Percentiles rank a stretch among this genome's conserved stretches.
Evolutionary conservation across 1,140 invertebrate species (phyloP).

Genomic region (Anoplolepis gracilipes): DNA sequence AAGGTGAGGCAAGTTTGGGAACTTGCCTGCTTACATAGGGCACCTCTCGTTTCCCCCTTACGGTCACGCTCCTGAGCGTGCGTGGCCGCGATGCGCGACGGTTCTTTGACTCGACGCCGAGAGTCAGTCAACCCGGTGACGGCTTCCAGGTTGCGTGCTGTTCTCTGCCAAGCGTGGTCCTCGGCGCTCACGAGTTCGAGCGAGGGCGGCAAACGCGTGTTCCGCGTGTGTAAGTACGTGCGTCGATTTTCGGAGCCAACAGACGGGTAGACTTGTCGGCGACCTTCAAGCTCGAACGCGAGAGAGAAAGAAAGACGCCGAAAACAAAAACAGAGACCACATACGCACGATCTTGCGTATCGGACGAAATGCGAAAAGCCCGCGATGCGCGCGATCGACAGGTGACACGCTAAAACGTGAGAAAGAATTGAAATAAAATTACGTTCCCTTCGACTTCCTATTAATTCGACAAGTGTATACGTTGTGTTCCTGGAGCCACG

Average conservation of each 20-base stretch:
- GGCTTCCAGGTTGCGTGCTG: conserved; percentile 66
- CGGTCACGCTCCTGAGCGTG: conserved; percentile 76
- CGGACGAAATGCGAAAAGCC: conserved; percentile 30
- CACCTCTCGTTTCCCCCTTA: background rate
- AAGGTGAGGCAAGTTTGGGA: conserved; percentile 1
- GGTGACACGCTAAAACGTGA: conserved; percentile 35
- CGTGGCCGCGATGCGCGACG: conserved; percentile 81
- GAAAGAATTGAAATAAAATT: no score
- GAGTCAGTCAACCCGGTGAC: conserved; percentile 84
- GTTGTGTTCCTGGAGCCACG: background rate
- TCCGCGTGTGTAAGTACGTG: background rate
- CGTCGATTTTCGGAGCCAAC: background rate
- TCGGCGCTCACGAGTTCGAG: conserved; percentile 1
- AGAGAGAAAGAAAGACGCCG: background rate
- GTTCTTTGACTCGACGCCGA: conserved; percentile 80
- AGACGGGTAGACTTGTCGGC: background rate
- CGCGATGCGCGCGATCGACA: conserved; percentile 55
- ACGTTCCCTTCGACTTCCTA: no score
- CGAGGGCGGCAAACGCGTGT: background rate
- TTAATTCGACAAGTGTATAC: background rate
- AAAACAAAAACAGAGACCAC: no score
- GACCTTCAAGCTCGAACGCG: background rate
- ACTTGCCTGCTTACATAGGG: background rate
- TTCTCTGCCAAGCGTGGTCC: background rate
- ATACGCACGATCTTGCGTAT: background rate